A percentile compares a stretch with the other conserved stretches of the same genome.
Conservation (phyloP, 2,113 vertebrate species). For the Cisticola juncidis region DNA sequence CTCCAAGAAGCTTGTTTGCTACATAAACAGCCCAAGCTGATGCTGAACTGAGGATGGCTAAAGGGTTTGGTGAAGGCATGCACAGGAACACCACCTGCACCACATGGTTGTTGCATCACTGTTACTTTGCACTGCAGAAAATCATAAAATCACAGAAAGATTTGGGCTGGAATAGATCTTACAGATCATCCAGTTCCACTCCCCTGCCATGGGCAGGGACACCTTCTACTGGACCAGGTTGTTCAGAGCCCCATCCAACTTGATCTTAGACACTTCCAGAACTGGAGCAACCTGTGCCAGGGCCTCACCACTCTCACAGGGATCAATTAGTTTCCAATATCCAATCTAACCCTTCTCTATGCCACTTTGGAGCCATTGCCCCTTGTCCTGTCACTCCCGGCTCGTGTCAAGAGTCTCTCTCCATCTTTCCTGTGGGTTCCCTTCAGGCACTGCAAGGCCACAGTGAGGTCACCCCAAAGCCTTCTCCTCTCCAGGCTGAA, state of each 20-base stretch:
- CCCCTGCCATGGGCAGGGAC: neutral
- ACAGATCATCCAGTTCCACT: rapidly evolving
- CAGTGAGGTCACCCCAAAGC: neutral
- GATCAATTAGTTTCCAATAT: rapidly evolving
- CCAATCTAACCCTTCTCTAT: rapidly evolving
- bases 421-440: neutral
- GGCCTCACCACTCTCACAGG: rapidly evolving
- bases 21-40: neutral
- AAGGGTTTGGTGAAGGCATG: neutral
- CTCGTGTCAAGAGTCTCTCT: neutral
- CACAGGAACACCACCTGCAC: neutral
- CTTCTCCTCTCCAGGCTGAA: neutral
- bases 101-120: neutral
- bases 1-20: neutral
- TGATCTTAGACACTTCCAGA: rapidly evolving
- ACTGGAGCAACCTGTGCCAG: neutral
- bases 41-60: neutral
- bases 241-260: neutral
- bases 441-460: neutral
- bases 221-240: rapidly evolving
- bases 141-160: neutral
- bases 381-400: neutral
- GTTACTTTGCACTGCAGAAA: neutral
- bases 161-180: neutral
- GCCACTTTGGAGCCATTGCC: neutral